Conservation (phyloP, 53 echinoderm and acorn worm genomes). For the Pentamera pediparva region DNA sequence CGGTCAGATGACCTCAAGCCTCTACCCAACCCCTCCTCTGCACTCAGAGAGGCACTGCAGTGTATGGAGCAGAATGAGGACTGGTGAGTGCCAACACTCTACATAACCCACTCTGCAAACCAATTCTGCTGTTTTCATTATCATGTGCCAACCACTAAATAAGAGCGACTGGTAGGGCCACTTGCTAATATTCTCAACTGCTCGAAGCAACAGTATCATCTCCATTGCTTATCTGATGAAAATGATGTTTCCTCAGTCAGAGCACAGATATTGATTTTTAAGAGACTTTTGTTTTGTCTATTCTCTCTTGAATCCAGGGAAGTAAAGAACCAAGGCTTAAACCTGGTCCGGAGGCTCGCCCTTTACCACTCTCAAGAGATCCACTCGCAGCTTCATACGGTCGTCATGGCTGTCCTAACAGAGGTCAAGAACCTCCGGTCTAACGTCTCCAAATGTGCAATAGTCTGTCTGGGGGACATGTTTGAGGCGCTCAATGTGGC, state of each 20-base stretch:
- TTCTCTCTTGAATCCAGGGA: conserved; percentile 51
- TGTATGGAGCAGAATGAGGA: conserved; percentile 60
- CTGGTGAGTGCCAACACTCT: conserved; percentile 50
- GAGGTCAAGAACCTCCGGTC: conserved; percentile 96
- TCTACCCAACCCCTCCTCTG: conserved; percentile 58
- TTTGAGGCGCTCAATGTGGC: conserved; percentile 57
- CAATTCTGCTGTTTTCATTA: too few species aligned
- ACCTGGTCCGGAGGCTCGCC: conserved; percentile 51
- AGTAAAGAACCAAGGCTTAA: conserved; percentile 77
- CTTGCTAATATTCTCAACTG: too few species aligned
- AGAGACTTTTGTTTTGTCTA: too few species aligned
- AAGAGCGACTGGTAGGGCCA: too few species aligned
- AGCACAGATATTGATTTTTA: too few species aligned
- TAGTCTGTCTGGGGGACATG: conserved; percentile 68
- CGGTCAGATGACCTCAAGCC: conserved; percentile 56
- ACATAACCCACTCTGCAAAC: too few species aligned
- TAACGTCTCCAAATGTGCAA: conserved; percentile 45
- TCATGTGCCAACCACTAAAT: too few species aligned
- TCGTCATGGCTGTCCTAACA: conserved; percentile 74
- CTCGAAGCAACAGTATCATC: too few species aligned
- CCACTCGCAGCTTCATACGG: conserved; percentile 64
- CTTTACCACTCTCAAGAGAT: conserved; percentile 64
- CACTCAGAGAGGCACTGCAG: conserved; percentile 63
- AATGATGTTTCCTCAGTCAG: too few species aligned
- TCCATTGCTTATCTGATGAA: too few species aligned